A percentile compares a stretch with the other conserved stretches of the same genome.
phyloP scores from a whole-genome alignment of 2,797 vertebrate genomes.

The Hirundo rustica region DNA sequence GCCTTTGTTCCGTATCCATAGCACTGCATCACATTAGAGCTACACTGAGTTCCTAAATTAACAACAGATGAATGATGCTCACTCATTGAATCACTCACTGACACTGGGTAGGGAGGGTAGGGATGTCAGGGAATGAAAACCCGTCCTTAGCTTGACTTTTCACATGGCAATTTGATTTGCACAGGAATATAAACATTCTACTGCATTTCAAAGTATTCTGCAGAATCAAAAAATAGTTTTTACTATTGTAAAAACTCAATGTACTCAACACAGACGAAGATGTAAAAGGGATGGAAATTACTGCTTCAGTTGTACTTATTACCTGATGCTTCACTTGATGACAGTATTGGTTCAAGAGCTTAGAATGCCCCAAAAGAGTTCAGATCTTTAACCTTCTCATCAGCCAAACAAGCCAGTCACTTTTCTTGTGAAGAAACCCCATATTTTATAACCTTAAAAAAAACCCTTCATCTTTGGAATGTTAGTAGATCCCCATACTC shows the following conservation, averaged over 20 bases:
- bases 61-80: not conserved
- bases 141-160: not conserved
- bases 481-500: not conserved
- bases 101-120: not conserved
- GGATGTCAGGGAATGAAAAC: not conserved
- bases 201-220: not conserved
- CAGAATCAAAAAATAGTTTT: not conserved
- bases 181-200: not conserved
- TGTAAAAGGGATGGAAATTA: not conserved
- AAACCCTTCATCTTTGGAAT: not conserved
- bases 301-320: not conserved
- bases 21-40: not conserved
- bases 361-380: not conserved
- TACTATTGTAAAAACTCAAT: not conserved
- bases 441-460: not conserved
- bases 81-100: not conserved
- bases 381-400: not conserved
- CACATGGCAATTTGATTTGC: not conserved
- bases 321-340: not conserved
- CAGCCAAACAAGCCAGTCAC: not conserved
- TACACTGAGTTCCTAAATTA: not conserved
- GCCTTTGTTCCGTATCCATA: not conserved
- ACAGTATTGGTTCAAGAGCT: not conserved
- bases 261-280: not conserved
- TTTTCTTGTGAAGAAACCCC: not conserved